Base-by-base conservation (phyloP, 2,888 invertebrate species). In the Lasioglossum villosulum region DNA sequence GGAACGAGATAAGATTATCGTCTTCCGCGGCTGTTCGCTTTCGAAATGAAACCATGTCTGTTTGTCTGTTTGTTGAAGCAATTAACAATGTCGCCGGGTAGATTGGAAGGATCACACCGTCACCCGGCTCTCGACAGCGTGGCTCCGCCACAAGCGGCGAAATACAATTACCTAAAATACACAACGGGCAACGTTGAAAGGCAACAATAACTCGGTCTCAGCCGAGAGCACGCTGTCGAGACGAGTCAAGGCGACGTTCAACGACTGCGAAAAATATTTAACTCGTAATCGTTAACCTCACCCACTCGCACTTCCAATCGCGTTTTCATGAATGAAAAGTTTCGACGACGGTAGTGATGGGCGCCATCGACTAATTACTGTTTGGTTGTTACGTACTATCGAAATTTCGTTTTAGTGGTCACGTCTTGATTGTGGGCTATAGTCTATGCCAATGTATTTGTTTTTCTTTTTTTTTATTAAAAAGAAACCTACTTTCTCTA, bases 11-110 rank as follows among this genome's bases (percentile, higher is more conserved):
- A 87, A 84, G 85, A 85, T 63, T 75, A 74, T 78, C 78, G 75
- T 82, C 79, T 82, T 79, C 73, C 56, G 27, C 75, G 80, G 70
- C 59, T 83, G 82, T 81, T 74, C 84, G 75, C 77, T 73, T 73
- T 68, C 70, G 90, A 78, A 90, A 88, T 83, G 90, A 90, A 88
- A 88, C 84, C 89, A 81, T 90, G 91, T 91, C 91, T 92, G 90
- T 92, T 92, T 92, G 91, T 90, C 92, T 92, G 91, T 92, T 92
- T 92, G 92, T 91, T 78, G 88, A 86, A 91, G 91, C 91, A 92
- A 92, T 92, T 92, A 92, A 88, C 86, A 84, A 75, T 78, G 84
- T 79, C 87, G 78, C 86, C 90, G 89, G 86, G 80, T 86, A 88
- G 92, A 90, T 90, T 90, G 87, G 89, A 86, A 86, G 88, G 90